These are phyloP conservation scores for Pteruthius melanotis DNA, from an alignment of 2,113 vertebrate genomes.

Conservation along the genomic window DNA sequence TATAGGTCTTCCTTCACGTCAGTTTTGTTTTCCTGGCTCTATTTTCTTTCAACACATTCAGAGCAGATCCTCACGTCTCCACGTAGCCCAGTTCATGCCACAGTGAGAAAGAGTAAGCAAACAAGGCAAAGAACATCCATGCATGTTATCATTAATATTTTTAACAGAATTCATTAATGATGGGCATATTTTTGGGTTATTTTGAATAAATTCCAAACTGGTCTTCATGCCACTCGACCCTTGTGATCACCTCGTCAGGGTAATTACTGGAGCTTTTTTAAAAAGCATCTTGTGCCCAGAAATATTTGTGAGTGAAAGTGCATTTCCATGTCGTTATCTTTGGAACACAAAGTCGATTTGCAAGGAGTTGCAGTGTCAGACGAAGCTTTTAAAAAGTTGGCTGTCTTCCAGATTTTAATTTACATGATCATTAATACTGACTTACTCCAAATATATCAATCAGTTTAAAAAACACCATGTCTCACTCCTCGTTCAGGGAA, in stretches of 20 bases:
- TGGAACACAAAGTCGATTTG: constrained; percentile 30
- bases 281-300: background rate
- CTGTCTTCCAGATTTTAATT: constrained; percentile 59
- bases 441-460: constrained; percentile 61
- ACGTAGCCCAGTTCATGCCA: background rate
- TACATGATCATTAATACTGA: constrained; percentile 56
- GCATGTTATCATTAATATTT: background rate
- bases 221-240: background rate
- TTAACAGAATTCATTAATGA: background rate
- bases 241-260: background rate
- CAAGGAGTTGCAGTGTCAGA: constrained; percentile 13
- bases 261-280: background rate
- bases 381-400: constrained; percentile 59
- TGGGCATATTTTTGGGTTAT: background rate
- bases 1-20: background rate
- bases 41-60: background rate
- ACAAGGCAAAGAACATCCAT: background rate
- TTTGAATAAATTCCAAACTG: background rate
- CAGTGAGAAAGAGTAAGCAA: background rate
- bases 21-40: background rate
- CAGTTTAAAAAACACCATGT: constrained; percentile 44
- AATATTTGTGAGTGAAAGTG: background rate
- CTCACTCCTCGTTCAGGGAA: background rate
- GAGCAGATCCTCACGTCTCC: background rate
- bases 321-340: background rate